Evolutionary conservation across 2,113 vertebrate genomes (phyloP), one percentile per base, ranked within the genome.

Genomic region (Hemiscyllium ocellatum): DNA sequence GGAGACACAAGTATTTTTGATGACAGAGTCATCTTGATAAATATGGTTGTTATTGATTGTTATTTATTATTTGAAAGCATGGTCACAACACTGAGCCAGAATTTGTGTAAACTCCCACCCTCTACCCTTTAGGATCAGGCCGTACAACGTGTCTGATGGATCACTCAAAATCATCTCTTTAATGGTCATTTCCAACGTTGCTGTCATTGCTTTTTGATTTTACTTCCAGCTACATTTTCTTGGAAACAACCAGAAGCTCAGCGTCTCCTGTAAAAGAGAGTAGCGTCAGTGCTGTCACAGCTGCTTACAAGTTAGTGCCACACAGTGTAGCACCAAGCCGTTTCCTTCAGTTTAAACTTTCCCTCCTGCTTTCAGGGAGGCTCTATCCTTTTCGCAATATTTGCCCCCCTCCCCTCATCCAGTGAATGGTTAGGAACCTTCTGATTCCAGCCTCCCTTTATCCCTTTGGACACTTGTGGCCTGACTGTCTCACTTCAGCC

Each of bases 201-300:
- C 7, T n/a, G 17, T 93, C 7, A 65, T n/a, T 2, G 33, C 37
- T 47, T 47, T 83, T 37, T 65, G 33, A 24, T n/a, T 69, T 94
- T 69, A 70, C 70, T 94, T 94, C 10, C 15, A 2, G 10, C 91
- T 72, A 52, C 3, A 65, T 13, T 52, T 68, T 95, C 37, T 15
- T 26, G 19, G 3, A 8, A 95, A 76, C 94, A 94, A 3, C 37
- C 68, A 95, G 69, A 50, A 95, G 68, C 24, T 52, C 94, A 52
- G 47, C 94, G 26, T 95, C 69, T 15, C 69, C 94, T 95, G 94
- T 42, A 95, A 95, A 95, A 52, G 42, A 76, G 68, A 52, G 22
- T 37, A 65, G 20, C 20, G 66, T 66, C 29, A 37, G n/a, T 93
- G 33, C 29, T 2, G 33, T 93, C n/a, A 10, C 5, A 33, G 61